phyloP scores from a whole-genome alignment of 2,888 invertebrate genomes.

The Parelbella ahira region DNA sequence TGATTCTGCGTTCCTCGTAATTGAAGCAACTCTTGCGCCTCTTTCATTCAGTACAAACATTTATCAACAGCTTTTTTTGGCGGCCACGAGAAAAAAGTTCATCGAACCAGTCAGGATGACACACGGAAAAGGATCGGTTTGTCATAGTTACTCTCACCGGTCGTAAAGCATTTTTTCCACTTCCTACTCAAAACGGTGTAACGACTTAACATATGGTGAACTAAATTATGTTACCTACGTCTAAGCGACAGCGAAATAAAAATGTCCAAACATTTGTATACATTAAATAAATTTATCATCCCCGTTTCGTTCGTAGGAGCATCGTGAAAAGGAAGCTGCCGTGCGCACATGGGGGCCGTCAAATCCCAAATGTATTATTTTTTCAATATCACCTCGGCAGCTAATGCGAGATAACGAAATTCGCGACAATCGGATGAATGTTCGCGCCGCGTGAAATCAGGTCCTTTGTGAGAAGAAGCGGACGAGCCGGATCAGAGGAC shows the following conservation, averaged over 20 bases:
- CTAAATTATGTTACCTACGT: conserved; percentile 78
- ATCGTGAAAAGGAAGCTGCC: conserved; percentile 73
- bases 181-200: conserved; percentile 71
- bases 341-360: conserved; percentile 74
- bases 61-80: conserved; percentile 48
- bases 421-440: conserved; percentile 76
- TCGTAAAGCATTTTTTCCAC: conserved; percentile 76
- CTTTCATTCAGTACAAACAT: conserved; percentile 44
- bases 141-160: conserved; percentile 69
- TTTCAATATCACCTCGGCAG: conserved; percentile 72
- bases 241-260: conserved; percentile 78
- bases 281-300: conserved; percentile 80
- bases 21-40: conserved; percentile 42
- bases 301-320: conserved; percentile 67
- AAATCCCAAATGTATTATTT: conserved; percentile 79
- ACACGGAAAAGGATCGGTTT: conserved; percentile 54
- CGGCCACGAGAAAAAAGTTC: conserved; percentile 44
- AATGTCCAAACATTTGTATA: conserved; percentile 81
- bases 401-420: conserved; percentile 76
- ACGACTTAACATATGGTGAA: conserved; percentile 75
- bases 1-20: conserved; percentile 29
- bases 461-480: conserved; percentile 61
- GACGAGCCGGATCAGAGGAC: conserved; percentile 42
- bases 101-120: conserved; percentile 46
- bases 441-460: conserved; percentile 79